Conservation (phyloP, 2,888 invertebrate species). For the Phania funesta region DNA sequence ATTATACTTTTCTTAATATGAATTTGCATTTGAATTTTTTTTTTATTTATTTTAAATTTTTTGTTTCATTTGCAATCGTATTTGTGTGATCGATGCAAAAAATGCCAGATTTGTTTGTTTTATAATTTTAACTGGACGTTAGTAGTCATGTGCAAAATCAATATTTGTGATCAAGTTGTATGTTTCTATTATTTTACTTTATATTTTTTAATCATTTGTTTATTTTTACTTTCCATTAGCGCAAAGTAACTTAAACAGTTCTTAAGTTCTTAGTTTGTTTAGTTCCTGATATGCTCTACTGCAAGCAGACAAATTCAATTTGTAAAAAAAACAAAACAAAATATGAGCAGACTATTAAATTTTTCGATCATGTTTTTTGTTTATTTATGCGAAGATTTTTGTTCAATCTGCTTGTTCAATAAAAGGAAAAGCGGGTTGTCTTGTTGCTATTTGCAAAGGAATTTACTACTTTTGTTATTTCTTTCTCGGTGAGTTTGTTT, state of each 20-base stretch:
- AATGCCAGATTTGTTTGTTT: slow-evolving; percentile 17
- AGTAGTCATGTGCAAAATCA: slow-evolving; percentile 35
- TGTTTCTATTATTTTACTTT: neutral
- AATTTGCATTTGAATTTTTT: neutral
- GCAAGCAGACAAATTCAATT: neutral
- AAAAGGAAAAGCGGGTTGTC: neutral
- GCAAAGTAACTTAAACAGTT: slow-evolving; percentile 3
- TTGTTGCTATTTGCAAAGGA: too few species aligned
- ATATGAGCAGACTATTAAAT: neutral
- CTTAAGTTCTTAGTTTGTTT: slow-evolving; percentile 19
- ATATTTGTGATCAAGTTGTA: slow-evolving; percentile 39
- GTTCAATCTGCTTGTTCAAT: neutral
- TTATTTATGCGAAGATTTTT: too few species aligned
- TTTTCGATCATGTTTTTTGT: slow-evolving; percentile 6
- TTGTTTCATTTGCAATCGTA: neutral
- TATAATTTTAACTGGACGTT: slow-evolving; percentile 15
- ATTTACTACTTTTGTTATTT: too few species aligned
- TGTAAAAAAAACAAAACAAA: too few species aligned
- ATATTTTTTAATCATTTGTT: neutral
- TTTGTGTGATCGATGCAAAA: slow-evolving; percentile 31
- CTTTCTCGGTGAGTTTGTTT: too few species aligned
- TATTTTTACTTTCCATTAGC: slow-evolving; percentile 38
- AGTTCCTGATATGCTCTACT: slow-evolving; percentile 25
- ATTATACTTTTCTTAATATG: neutral
- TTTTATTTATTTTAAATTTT: neutral